phyloP scores from a whole-genome alignment of 2,113 vertebrate species.

The Chaenocephalus aceratus region DNA sequence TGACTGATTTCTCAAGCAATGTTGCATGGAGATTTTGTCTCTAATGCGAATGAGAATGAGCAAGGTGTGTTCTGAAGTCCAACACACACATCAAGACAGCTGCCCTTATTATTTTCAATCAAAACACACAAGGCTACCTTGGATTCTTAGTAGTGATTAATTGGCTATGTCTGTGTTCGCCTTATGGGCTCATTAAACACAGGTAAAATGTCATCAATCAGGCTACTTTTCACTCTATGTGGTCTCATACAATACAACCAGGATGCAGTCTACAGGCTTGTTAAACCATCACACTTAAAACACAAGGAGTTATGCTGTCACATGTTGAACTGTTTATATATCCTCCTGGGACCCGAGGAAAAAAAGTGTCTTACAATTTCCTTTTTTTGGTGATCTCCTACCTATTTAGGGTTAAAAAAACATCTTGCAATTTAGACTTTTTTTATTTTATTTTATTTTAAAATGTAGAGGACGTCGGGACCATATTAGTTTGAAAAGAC shows the following conservation, averaged over 20 bases:
- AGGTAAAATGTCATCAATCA: slow-evolving; percentile 18
- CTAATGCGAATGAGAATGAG: too few species aligned
- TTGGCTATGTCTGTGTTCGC: not conserved
- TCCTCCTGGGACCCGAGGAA: too few species aligned
- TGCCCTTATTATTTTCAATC: slow-evolving; percentile 3
- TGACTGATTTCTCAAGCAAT: not conserved
- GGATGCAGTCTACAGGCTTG: not conserved
- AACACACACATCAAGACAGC: not conserved
- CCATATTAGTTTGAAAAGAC: too few species aligned
- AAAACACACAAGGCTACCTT: not conserved
- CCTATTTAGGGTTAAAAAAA: too few species aligned
- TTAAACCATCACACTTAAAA: not conserved
- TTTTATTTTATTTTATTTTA: too few species aligned
- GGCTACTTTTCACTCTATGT: not conserved
- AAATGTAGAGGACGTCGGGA: too few species aligned
- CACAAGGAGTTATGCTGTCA: not conserved
- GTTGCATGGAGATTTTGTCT: not conserved
- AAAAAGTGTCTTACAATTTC: too few species aligned
- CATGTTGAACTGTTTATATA: not conserved
- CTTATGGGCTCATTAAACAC: slow-evolving; percentile 36
- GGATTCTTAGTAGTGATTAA: slow-evolving; percentile 11
- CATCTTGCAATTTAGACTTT: too few species aligned
- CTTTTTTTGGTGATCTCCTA: too few species aligned
- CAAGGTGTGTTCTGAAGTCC: not conserved
- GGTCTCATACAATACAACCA: slow-evolving; percentile 2